These are phyloP conservation scores for Pediacus dermestoides DNA, from an alignment of 2,888 invertebrate species.

Conservation along the genomic window DNA sequence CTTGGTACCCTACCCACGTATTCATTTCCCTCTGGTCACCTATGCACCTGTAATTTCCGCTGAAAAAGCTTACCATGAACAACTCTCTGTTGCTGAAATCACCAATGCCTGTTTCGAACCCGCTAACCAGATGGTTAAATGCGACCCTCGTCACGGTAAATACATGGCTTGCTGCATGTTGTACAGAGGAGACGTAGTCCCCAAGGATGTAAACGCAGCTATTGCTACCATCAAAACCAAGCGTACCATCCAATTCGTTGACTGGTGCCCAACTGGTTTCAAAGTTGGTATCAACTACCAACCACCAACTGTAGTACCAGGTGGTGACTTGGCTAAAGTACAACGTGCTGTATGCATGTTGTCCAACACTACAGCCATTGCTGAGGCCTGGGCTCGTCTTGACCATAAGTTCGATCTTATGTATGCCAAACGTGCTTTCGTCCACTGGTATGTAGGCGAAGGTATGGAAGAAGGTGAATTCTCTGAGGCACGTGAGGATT, in stretches of 20 bases:
- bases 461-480: slow-evolving; percentile 89
- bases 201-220: slow-evolving; percentile 94
- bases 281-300: slow-evolving; percentile 90
- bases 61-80: slow-evolving; percentile 93
- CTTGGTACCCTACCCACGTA: slow-evolving; percentile 93
- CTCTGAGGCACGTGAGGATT: slow-evolving; percentile 82
- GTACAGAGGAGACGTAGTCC: slow-evolving; percentile 70
- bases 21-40: slow-evolving; percentile 91
- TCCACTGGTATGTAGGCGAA: slow-evolving; percentile 90
- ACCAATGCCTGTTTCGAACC: slow-evolving; percentile 96
- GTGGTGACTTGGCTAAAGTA: slow-evolving; percentile 91
- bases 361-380: slow-evolving; percentile 94
- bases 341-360: slow-evolving; percentile 98
- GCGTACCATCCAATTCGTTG: slow-evolving; percentile 88
- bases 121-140: slow-evolving; percentile 93
- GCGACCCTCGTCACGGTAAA: slow-evolving; percentile 88
- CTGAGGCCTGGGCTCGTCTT: slow-evolving; percentile 94
- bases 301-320: slow-evolving; percentile 92
- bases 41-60: slow-evolving; percentile 92
- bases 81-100: slow-evolving; percentile 86
- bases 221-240: slow-evolving; percentile 95
- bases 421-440: slow-evolving; percentile 95
- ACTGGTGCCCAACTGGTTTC: slow-evolving; percentile 85
- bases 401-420: slow-evolving; percentile 96
- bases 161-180: slow-evolving; percentile 97